These are phyloP conservation scores for Scaptomyza reducta DNA, from an alignment of 2,888 invertebrate genomes.

Conservation along the genomic window DNA sequence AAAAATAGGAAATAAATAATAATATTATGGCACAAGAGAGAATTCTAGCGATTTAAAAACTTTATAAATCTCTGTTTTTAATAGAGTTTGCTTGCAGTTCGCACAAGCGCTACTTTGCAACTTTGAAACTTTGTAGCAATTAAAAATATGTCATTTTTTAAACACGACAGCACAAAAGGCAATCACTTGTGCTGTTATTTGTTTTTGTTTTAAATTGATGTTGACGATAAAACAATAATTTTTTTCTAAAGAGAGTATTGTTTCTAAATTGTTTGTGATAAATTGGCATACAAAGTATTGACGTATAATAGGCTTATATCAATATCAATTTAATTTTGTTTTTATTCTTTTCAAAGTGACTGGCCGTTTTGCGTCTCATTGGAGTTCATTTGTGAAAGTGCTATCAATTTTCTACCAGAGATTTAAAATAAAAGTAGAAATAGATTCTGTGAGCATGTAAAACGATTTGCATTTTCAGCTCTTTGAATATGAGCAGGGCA, in stretches of 20 bases:
- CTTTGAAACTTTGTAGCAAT: constrained; percentile 3
- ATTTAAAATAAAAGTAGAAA: background rate
- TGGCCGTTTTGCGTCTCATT: background rate
- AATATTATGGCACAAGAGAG: background rate
- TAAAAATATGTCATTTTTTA: background rate
- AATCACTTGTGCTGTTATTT: background rate
- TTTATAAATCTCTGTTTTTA: constrained; percentile 3
- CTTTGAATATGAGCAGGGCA: too few species aligned
- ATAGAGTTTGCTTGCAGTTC: background rate
- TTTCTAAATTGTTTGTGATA: background rate
- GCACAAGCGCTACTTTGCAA: background rate
- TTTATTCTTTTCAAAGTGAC: background rate
- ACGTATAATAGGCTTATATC: background rate
- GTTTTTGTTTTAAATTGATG: background rate
- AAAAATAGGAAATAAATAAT: background rate
- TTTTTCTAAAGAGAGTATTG: background rate
- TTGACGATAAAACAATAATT: background rate
- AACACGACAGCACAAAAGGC: background rate
- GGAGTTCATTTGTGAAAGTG: too few species aligned
- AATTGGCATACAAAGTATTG: background rate
- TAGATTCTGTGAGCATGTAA: too few species aligned
- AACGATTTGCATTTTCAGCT: too few species aligned
- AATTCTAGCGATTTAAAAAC: background rate
- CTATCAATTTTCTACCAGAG: background rate
- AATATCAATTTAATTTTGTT: background rate